Percentiles rank a stretch among this genome's conserved stretches.
phyloP scores from a whole-genome alignment of 2,888 invertebrate species.

The Apodemia arnacis region DNA sequence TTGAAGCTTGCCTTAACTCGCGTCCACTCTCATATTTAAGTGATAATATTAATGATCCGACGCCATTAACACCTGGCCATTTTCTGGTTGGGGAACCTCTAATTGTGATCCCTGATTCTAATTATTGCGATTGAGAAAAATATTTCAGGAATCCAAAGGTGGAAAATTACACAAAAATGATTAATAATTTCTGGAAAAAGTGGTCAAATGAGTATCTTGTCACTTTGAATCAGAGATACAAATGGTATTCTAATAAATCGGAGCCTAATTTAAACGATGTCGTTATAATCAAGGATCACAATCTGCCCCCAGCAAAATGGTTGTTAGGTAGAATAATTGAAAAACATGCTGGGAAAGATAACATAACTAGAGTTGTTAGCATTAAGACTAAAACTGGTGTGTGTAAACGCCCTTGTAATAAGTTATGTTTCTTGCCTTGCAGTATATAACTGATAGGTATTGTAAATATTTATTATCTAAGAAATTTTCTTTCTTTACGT shows the following conservation, averaged over 20 bases:
- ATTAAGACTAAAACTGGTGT: too few species aligned
- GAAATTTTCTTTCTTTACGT: too few species aligned
- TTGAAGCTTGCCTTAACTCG: conserved; percentile 74
- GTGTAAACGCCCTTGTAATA: too few species aligned
- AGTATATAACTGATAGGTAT: too few species aligned
- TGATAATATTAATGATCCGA: not conserved
- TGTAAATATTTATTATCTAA: too few species aligned
- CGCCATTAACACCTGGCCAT: conserved; percentile 16
- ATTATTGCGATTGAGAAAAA: not conserved
- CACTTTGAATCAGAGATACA: conserved; percentile 52
- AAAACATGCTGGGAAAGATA: conserved; percentile 51
- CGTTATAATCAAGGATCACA: conserved; percentile 55
- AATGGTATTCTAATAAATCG: conserved; percentile 42
- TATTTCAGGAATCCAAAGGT: not conserved
- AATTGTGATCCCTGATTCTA: not conserved
- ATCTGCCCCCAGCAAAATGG: conserved; percentile 69
- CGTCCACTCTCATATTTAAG: conserved; percentile 34
- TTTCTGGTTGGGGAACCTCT: conserved; percentile 8
- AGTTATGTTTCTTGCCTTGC: too few species aligned
- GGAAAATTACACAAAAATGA: conserved; percentile 32
- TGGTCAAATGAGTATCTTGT: conserved; percentile 54
- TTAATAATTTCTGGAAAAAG: conserved; percentile 63
- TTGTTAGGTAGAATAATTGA: conserved; percentile 51
- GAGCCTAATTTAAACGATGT: conserved; percentile 62
- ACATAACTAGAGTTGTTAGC: conserved; percentile 32